Conservation (phyloP, 2,113 vertebrate species). For the Phasianus colchicus region DNA sequence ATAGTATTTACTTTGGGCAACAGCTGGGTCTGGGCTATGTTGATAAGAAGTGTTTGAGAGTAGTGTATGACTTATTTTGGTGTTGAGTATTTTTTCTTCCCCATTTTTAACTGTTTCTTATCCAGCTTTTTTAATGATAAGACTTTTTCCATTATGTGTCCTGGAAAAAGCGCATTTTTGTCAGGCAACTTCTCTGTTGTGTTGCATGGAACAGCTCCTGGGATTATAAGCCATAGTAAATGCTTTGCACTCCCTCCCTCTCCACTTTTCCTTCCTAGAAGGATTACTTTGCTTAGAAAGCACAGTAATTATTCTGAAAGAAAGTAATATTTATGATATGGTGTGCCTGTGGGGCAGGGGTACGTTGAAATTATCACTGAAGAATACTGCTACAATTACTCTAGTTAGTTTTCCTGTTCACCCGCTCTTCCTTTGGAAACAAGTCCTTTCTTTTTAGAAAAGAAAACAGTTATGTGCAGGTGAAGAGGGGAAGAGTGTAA, state of each 20-base stretch:
- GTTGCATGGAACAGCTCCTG: background rate
- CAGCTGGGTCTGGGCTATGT: background rate
- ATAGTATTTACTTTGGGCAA: background rate
- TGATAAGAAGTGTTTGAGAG: background rate
- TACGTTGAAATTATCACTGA: background rate
- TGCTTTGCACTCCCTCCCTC: background rate
- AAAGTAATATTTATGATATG: background rate
- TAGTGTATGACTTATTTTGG: background rate
- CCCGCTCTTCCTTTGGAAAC: background rate
- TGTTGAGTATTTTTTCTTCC: background rate
- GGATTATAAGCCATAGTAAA: background rate
- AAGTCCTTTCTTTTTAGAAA: background rate
- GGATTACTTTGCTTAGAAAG: conserved; percentile 6
- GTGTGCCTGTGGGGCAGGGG: background rate
- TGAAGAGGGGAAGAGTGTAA: background rate
- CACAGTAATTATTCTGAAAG: conserved; percentile 15
- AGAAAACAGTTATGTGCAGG: background rate
- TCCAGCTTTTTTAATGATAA: background rate
- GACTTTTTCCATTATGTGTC: background rate
- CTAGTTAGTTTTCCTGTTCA: background rate
- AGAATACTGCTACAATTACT: background rate
- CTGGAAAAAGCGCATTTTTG: background rate
- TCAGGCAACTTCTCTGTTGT: background rate
- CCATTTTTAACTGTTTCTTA: background rate
- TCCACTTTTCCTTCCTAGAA: background rate